These are phyloP conservation scores for Scaptomyza reducta DNA, from an alignment of 2,888 invertebrate genomes.

Conservation along the genomic window DNA sequence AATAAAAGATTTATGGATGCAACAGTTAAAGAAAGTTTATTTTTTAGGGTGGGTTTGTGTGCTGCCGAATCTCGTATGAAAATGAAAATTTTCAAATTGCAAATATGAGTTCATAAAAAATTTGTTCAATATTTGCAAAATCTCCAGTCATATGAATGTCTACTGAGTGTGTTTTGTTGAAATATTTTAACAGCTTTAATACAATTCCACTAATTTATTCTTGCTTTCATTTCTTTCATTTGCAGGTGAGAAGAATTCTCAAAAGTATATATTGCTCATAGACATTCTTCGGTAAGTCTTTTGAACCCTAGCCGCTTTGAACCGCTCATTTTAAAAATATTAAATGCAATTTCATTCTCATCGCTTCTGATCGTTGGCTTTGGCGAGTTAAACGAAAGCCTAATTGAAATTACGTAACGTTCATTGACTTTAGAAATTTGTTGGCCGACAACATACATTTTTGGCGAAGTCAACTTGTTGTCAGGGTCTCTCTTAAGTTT, in stretches of 20 bases:
- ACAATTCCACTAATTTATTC: not conserved
- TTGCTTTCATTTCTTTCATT: conserved; percentile 22
- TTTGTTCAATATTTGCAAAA: not conserved
- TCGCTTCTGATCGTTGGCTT: conserved; percentile 56
- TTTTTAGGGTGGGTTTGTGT: conserved; percentile 6
- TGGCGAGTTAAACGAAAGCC: conserved; percentile 39
- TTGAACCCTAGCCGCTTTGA: too few species aligned
- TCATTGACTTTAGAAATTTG: conserved; percentile 74
- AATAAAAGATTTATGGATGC: conserved; percentile 65
- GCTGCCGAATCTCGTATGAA: not conserved
- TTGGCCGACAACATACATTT: conserved; percentile 25
- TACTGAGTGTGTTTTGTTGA: not conserved
- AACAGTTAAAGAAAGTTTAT: conserved; percentile 17
- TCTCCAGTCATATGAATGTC: too few species aligned
- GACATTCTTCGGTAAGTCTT: conserved; percentile 57
- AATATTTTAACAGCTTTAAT: not conserved
- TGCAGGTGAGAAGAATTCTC: conserved; percentile 46
- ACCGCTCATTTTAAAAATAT: conserved; percentile 53
- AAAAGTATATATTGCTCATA: conserved; percentile 9
- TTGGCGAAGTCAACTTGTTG: conserved; percentile 27
- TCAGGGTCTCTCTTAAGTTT: conserved; percentile 24
- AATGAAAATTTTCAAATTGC: conserved; percentile 6
- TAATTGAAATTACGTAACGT: conserved; percentile 80
- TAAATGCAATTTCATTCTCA: conserved; percentile 76
- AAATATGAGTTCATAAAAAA: conserved; percentile 9